Base-by-base conservation (phyloP, 2,888 invertebrate species). In the Lepas anatifera region DNA sequence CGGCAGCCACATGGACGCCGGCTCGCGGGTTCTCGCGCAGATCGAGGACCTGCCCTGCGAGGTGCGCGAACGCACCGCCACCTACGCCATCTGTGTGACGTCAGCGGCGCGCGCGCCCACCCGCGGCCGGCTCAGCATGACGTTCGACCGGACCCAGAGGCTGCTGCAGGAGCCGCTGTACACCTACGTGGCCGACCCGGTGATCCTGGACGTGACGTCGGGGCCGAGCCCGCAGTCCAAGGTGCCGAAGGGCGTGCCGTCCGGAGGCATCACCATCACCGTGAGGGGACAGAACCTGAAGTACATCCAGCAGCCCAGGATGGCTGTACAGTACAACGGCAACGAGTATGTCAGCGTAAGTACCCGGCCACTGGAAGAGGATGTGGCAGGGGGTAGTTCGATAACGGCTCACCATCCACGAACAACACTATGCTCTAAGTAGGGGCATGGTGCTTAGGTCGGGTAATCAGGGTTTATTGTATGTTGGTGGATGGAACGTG, bases 1-100 rank as follows among this genome's bases (percentile, higher is more conserved):
- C 70, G 99, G 99, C 1, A 87, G 89, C 77, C 90, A 94, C 82
- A 87, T 99, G 83, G 94, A 98, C 81, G 95, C 98, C 43, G 99
- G 98, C 50, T 93, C 94, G 77, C 87, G 88, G 72, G 94, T 95
- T 76, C 87, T 89, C 78, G 94, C 95, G 1, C 91, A 87, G 79
- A 90, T 94, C 73, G 91, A 92, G 78, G 88, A 89, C 73, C 83
- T 92, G 73, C 89, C 92, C 1, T 96, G 95, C 79, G 86, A 25
- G 11, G 64, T 64, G 39, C 37, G 7, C 11, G n/a, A n/a, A 11
- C 32, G 32, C 22, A 13, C 64, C 3, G 11, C 71, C 22, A 76
- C 76, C 29, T 71, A 73, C 63, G 77, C 77, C n/a, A 76, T 76
- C 46, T 78, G 78, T 69, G 75, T 77, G 46, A 78, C 77, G 27